Conservation (phyloP, 2,797 vertebrate species). For the Huso huso region DNA sequence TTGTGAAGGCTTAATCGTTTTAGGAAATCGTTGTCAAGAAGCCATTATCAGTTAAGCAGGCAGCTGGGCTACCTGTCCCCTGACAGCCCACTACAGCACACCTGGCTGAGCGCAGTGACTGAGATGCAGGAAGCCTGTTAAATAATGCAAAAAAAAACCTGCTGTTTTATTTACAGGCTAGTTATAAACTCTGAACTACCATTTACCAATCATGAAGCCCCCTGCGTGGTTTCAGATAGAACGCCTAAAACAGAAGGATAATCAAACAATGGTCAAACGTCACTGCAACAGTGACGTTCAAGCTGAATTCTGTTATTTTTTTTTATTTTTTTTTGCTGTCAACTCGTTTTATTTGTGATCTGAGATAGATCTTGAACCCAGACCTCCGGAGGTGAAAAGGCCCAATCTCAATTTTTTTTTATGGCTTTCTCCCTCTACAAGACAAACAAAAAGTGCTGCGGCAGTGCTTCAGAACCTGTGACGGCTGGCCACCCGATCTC, state of each 20-base stretch:
- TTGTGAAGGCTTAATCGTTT: slow-evolving; percentile 29
- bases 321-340: too few relatives aligned
- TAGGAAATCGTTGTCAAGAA: too few relatives aligned
- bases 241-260: too few relatives aligned
- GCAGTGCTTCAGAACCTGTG: slow-evolving; percentile 25
- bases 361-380: background rate
- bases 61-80: background rate
- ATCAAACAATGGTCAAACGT: too few relatives aligned
- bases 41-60: too few relatives aligned
- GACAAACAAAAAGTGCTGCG: slow-evolving; percentile 12
- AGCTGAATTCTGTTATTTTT: too few relatives aligned
- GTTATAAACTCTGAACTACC: too few relatives aligned
- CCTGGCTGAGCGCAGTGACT: background rate
- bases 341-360: slow-evolving; percentile 20
- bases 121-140: slow-evolving; percentile 14
- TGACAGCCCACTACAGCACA: slow-evolving; percentile 18
- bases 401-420: slow-evolving; percentile 35
- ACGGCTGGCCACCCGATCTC: slow-evolving; percentile 36
- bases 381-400: slow-evolving; percentile 31
- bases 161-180: too few relatives aligned
- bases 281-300: too few relatives aligned
- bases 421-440: slow-evolving; percentile 18
- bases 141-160: slow-evolving; percentile 16
- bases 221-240: too few relatives aligned
- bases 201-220: too few relatives aligned